Evolutionary conservation across 2,888 invertebrate genomes (phyloP), one percentile per base, ranked within the genome.

Genomic region (Pachycephus smyrnensis): DNA sequence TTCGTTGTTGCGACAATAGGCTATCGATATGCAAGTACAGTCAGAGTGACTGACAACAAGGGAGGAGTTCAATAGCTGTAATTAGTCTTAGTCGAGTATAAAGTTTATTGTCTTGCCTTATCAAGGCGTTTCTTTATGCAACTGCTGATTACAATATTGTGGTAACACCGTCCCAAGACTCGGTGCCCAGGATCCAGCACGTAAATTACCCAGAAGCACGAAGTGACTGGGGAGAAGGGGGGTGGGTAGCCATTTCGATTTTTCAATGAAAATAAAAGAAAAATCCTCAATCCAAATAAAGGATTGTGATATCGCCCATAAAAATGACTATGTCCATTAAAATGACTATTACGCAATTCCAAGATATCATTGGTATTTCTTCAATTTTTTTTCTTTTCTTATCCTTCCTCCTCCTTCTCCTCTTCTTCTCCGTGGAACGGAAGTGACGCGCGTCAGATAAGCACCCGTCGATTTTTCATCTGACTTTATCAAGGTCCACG

Each of bases 51-150:
- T 55, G 23, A 55, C 55, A 55, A 55, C 55, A 0, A 23, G 55
- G 23, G 55, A 23, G 6, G 55, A 55, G 55, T 55, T 55, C 55
- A 55, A 55, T 55, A 55, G 81, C 79, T 80, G 88, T 85, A 89
- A 89, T 89, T 89, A 89, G 89, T 89, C 88, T 88, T 83, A 86
- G 87, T 88, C 88, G 84, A 82, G 80, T 77, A 81, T 68, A 75
- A 75, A 69, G 82, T 83, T 84, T 87, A 85, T 85, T 85, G 85
- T 83, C 81, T 83, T 82, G 73, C 73, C 76, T 68, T 55, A 55
- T 55, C 55, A 23, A 23, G 55, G 9, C 55, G 55, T 23, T 55
- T 55, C 55, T 55, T 55, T 55, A 55, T 23, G 55, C 55, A 55
- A 55, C 23, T 23, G 55, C 23, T 23, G 23, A 55, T 55, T 23